Conservation (phyloP, 2,797 vertebrate species). For the Sparus aurata region DNA sequence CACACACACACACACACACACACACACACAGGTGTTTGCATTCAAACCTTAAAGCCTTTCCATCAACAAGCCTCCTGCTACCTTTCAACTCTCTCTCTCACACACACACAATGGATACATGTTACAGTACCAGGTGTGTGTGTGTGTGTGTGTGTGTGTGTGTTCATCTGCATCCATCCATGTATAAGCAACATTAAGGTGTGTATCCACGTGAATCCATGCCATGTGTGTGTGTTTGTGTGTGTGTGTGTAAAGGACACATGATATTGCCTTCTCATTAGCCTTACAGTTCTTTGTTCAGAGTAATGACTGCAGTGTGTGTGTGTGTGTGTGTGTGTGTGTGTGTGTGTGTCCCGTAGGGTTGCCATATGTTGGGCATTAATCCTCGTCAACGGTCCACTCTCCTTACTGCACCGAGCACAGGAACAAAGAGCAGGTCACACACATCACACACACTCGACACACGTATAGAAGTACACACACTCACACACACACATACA, state of each 20-base stretch:
- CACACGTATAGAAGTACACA: constrained; percentile 5
- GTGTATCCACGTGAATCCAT: constrained; percentile 51
- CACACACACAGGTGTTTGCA: constrained; percentile 71
- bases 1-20: constrained; percentile 42
- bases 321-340: constrained; percentile 55
- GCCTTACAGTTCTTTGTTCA: constrained; percentile 79
- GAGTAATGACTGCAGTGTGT: constrained; percentile 75
- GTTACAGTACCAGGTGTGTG: constrained; percentile 61
- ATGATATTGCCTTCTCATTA: constrained; percentile 81
- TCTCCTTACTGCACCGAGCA: constrained; percentile 73
- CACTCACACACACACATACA: constrained; percentile 20
- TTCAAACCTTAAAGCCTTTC: constrained; percentile 68
- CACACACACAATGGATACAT: constrained; percentile 46
- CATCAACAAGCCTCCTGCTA: constrained; percentile 63
- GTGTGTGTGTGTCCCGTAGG: constrained; percentile 77
- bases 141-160: constrained; percentile 50
- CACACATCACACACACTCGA: constrained; percentile 53
- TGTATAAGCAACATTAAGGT: constrained; percentile 62
- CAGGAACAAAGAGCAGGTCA: constrained; percentile 81
- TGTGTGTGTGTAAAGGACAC: constrained; percentile 67
- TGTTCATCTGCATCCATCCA: constrained; percentile 65
- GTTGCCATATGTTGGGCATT: constrained; percentile 85
- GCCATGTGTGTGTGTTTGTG: constrained; percentile 46
- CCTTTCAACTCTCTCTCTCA: constrained; percentile 58
- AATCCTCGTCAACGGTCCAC: constrained; percentile 82